Base-by-base conservation (phyloP, 2,113 vertebrate genomes). In the Malurus alboscapulatus region DNA sequence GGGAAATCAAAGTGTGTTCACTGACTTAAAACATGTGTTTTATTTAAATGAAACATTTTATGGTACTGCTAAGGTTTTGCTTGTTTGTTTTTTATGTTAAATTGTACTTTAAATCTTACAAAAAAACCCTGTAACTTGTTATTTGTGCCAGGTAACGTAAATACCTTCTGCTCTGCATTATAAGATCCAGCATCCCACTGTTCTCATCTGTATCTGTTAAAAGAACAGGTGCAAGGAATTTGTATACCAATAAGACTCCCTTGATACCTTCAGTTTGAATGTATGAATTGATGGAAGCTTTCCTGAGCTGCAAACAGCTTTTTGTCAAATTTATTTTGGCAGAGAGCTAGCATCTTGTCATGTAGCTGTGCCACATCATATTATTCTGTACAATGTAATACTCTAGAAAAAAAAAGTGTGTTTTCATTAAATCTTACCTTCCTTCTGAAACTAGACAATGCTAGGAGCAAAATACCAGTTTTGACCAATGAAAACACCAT, bases 221-320 rank as follows among this genome's bases (percentile, higher is more conserved):
- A 92, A 96, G 90, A 97, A 89, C 96, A 97, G 95, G 87, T 97
- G 94, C 76, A 92, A 97, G 66, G 83, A 45, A 91, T 86, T 53
- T 93, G 54, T 83, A 69, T 87, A 95, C 78, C 89, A 97, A 67
- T 73, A 90, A 94, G 22, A 9, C 4, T 96, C 73, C 82, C 53
- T 9, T 84, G 89, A 67, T 66, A 96, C 29, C n/a, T 94, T 89
- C 88, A 90, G 57, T 92, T 54, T 96, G 71, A 95, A 69, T 66
- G 18, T 32, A 76, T 87, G 38, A 92, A 74, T 54, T 88, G 27
- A 87, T 65, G 80, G 65, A 45, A 69, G 30, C 42, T 92, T 83
- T n/a, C 62, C 72, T 90, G 63, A 96, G 73, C 87, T 92, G 73
- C 48, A 95, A 94, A 96, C n/a, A 95, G 75, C 71, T 93, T 92